Conservation (phyloP, 2,797 vertebrate genomes). For the Alosa sapidissima region DNA sequence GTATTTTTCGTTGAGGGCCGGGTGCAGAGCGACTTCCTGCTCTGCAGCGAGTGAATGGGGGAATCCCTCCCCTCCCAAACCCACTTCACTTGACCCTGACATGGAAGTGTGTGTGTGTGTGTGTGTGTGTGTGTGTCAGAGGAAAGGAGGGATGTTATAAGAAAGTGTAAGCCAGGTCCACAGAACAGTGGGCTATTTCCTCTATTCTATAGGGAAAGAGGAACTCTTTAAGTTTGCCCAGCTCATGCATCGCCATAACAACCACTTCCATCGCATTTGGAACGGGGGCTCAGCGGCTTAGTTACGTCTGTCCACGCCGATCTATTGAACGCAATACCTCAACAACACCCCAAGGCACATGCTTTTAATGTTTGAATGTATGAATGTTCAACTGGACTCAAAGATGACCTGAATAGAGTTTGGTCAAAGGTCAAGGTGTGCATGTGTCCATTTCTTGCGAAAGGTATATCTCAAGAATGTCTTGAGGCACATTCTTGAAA, state of each 20-base stretch:
- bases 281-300: neutral
- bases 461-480: too few relatives aligned
- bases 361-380: too few relatives aligned
- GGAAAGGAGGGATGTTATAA: neutral
- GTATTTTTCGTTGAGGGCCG: neutral
- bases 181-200: neutral
- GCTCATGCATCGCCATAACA: neutral
- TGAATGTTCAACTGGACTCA: too few relatives aligned
- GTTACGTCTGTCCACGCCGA: neutral
- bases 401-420: too few relatives aligned
- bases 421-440: too few relatives aligned
- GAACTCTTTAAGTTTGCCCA: neutral
- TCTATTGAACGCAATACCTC: too few relatives aligned
- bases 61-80: neutral
- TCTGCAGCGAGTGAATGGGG: neutral
- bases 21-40: neutral
- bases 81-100: neutral
- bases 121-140: neutral
- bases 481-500: too few relatives aligned
- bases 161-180: neutral
- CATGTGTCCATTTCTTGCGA: too few relatives aligned
- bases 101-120: neutral
- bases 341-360: too few relatives aligned
- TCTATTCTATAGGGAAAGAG: neutral
- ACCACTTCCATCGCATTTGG: neutral